Percentiles rank a stretch among this genome's conserved stretches.
Conservation (phyloP, 1,140 invertebrate species). For the Cyclina sinensis region DNA sequence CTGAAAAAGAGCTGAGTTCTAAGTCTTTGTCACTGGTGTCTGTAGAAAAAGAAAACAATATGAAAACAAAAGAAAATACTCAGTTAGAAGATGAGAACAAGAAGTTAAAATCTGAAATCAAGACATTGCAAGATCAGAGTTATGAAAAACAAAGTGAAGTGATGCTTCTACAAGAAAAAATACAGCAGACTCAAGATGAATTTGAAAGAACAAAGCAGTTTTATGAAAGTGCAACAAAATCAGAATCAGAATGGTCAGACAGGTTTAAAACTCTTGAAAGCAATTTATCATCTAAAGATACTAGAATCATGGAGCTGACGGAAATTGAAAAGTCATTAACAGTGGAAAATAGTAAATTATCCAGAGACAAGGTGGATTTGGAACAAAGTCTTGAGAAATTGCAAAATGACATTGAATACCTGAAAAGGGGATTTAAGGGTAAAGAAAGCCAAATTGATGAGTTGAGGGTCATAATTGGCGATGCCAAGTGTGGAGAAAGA, state of each 20-base stretch:
- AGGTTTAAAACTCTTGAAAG: conserved; percentile 58
- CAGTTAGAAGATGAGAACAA: conserved; percentile 12
- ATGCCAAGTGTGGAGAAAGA: conserved; percentile 48
- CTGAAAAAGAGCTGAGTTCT: conserved; percentile 45
- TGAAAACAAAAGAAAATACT: conserved; percentile 21
- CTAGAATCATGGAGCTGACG: conserved; percentile 22
- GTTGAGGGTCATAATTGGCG: conserved; percentile 33
- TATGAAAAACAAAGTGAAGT: conserved; percentile 66
- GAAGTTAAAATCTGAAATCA: conserved; percentile 19
- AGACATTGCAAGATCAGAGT: conserved; percentile 50
- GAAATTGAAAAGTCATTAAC: conserved; percentile 46
- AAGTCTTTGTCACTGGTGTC: conserved; percentile 1
- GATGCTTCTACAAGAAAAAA: conserved; percentile 54
- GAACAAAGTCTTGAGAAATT: conserved; percentile 48
- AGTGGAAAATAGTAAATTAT: conserved; percentile 50
- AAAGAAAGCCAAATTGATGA: conserved; percentile 50
- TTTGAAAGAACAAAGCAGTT: conserved; percentile 55
- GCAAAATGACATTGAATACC: conserved; percentile 43
- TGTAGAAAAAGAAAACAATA: conserved; percentile 44
- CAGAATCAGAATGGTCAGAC: conserved; percentile 52
- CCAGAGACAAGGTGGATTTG: conserved; percentile 53
- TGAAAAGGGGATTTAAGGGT: conserved; percentile 40
- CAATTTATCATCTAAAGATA: conserved; percentile 56
- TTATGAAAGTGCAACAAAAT: conserved; percentile 56
- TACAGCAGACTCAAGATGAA: conserved; percentile 51